Evolutionary conservation across 2,113 vertebrate species (phyloP).

Genomic region (Megalops atlanticus): DNA sequence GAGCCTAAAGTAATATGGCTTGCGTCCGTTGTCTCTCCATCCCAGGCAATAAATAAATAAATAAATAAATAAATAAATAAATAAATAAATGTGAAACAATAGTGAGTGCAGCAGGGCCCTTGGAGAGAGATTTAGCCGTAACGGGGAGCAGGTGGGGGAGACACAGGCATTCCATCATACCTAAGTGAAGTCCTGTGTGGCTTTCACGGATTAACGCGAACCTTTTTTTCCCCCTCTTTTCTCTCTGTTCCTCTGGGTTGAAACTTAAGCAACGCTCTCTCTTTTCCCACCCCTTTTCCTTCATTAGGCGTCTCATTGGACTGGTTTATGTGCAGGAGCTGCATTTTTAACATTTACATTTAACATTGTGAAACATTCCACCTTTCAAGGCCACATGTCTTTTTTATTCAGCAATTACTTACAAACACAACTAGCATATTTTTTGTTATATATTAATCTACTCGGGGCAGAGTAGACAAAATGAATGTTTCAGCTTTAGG

Average conservation of each 20-base stretch:
- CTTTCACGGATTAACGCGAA: constrained; percentile 8
- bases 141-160: constrained; percentile 26
- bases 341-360: too few species aligned
- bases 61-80: too few species aligned
- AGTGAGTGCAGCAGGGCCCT: constrained; percentile 9
- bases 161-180: constrained; percentile 30
- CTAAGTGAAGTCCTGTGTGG: constrained; percentile 17
- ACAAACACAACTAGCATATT: too few species aligned
- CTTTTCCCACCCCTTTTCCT: neutral
- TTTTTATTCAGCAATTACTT: too few species aligned
- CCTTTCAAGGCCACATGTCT: too few species aligned
- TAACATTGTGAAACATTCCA: neutral
- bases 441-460: too few species aligned
- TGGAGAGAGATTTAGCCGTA: constrained; percentile 35
- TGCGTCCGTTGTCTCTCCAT: neutral
- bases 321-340: too few species aligned
- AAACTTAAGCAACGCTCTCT: neutral
- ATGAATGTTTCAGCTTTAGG: too few species aligned
- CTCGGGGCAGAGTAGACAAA: too few species aligned
- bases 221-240: neutral
- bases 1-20: constrained; percentile 10
- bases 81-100: neutral
- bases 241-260: neutral
- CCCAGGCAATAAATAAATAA: too few species aligned
- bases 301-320: neutral